Evolutionary conservation across 1,140 invertebrate species (phyloP).

Genomic region (Pinna nobilis): DNA sequence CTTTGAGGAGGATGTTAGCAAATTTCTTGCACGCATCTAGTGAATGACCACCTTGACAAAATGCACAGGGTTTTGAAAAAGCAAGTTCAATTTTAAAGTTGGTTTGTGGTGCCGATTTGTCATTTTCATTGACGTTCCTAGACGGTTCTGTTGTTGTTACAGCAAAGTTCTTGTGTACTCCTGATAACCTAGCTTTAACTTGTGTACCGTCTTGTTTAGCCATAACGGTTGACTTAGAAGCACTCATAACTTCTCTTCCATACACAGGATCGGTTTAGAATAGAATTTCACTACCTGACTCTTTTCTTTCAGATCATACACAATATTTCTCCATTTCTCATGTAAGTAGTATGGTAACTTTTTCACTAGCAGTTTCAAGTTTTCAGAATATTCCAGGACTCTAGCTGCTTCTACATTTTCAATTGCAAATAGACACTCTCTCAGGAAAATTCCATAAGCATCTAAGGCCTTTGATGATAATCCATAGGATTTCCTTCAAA

Average conservation of each 20-base stretch:
- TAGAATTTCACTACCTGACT: conserved; percentile 18
- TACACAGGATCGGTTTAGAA: conserved; percentile 29
- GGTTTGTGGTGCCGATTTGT: too few species aligned
- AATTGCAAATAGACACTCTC: conserved; percentile 36
- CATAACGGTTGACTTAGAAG: not conserved
- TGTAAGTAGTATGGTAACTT: conserved; percentile 34
- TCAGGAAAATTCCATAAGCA: conserved; percentile 26
- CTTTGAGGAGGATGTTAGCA: not conserved
- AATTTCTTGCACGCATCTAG: not conserved
- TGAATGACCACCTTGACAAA: conserved; percentile 1
- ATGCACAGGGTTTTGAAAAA: not conserved
- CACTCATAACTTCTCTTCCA: not conserved
- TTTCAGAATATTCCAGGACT: conserved; percentile 13
- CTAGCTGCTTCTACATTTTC: conserved; percentile 5
- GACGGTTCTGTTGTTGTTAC: not conserved
- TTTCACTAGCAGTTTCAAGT: conserved; percentile 5
- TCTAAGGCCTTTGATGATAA: conserved; percentile 29
- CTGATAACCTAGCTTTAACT: not conserved
- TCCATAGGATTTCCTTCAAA: conserved; percentile 15
- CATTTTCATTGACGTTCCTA: not conserved
- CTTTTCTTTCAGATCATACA: conserved; percentile 15
- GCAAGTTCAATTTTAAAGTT: too few species aligned
- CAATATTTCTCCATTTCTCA: conserved; percentile 40
- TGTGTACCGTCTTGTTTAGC: not conserved
- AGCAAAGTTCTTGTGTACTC: conserved; percentile 5